phyloP scores from a whole-genome alignment of 2,113 vertebrate genomes.

The Chauna torquata region DNA sequence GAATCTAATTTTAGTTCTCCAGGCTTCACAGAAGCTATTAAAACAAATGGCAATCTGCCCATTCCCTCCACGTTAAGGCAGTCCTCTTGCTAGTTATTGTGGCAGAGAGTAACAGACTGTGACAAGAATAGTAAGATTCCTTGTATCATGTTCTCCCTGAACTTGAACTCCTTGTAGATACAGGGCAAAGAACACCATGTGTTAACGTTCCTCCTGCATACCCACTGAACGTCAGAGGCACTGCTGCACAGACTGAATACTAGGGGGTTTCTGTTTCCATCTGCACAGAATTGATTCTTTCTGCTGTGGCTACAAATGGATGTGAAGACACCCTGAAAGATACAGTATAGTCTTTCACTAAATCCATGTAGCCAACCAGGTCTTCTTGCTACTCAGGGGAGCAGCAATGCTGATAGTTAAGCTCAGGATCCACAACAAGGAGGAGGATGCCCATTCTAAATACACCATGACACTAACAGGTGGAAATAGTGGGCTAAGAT shows the following conservation, averaged over 20 bases:
- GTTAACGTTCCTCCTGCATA: background rate
- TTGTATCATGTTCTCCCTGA: background rate
- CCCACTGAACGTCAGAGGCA: background rate
- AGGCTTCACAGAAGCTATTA: background rate
- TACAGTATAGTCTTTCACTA: background rate
- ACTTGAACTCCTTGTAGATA: background rate
- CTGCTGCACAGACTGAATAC: background rate
- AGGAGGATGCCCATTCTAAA: background rate
- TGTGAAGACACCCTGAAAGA: background rate
- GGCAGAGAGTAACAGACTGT: background rate
- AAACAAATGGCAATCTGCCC: background rate
- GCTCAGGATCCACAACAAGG: background rate
- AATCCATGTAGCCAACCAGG: background rate
- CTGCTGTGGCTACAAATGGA: conserved; percentile 1
- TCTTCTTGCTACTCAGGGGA: background rate
- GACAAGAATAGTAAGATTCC: background rate
- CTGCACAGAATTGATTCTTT: background rate
- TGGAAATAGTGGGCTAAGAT: background rate
- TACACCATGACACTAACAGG: background rate
- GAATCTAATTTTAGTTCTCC: background rate
- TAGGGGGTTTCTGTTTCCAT: background rate
- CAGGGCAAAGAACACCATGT: conserved; percentile 13
- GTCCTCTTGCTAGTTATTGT: background rate
- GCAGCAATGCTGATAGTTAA: background rate
- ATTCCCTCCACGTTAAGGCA: background rate